phyloP scores from a whole-genome alignment of 1,140 invertebrate genomes.

The Philotrypesis tridentata region DNA sequence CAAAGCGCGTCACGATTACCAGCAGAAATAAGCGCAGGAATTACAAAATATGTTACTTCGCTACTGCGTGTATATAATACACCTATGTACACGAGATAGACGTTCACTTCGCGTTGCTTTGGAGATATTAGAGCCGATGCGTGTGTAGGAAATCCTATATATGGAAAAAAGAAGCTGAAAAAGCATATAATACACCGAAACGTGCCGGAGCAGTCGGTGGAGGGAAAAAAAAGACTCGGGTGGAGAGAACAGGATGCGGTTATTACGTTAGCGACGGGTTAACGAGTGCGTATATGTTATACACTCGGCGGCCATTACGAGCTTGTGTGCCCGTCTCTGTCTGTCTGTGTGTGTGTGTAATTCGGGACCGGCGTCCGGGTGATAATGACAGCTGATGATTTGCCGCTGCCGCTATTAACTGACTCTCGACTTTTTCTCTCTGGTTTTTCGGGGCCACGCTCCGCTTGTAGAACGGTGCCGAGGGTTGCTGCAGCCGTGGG shows the following conservation, averaged over 20 bases:
- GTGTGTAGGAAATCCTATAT: too few relatives aligned
- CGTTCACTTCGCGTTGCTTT: too few relatives aligned
- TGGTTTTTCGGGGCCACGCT: conserved; percentile 38
- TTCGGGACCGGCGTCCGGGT: conserved; percentile 54
- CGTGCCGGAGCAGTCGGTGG: too few relatives aligned
- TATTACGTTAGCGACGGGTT: conserved; percentile 68
- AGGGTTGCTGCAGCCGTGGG: not conserved
- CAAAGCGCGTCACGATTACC: not conserved
- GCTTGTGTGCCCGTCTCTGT: too few relatives aligned
- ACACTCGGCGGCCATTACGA: conserved; percentile 68
- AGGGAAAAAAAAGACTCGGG: conserved; percentile 59
- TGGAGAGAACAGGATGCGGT: conserved; percentile 61
- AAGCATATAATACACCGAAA: too few relatives aligned
- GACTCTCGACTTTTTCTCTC: conserved; percentile 48
- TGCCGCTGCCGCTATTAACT: conserved; percentile 52
- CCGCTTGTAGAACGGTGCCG: conserved; percentile 21
- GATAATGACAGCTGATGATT: conserved; percentile 69
- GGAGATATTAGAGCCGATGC: too few relatives aligned
- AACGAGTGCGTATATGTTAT: conserved; percentile 64
- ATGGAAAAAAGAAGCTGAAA: too few relatives aligned
- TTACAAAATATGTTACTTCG: not conserved
- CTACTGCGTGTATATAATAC: too few relatives aligned
- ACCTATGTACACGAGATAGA: too few relatives aligned
- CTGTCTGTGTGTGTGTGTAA: conserved; percentile 62
- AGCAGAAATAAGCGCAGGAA: not conserved